These are phyloP conservation scores for Nasonia vitripennis DNA, from an alignment of 1,140 invertebrate genomes.

Conservation along the genomic window DNA sequence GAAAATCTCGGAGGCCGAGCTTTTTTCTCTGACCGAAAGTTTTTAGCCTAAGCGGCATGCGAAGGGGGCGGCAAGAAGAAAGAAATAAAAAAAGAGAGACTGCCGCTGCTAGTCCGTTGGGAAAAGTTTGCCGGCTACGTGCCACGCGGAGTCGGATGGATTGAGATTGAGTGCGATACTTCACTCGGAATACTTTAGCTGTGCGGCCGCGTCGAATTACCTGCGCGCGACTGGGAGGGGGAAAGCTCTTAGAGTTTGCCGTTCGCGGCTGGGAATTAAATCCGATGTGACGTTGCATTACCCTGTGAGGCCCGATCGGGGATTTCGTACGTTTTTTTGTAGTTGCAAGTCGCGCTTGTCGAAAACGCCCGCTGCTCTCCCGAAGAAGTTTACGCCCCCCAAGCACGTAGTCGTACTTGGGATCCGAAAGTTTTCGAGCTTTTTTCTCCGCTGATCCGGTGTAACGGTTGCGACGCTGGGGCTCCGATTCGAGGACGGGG, in stretches of 20 bases:
- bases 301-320: no score
- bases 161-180: slow-evolving; percentile 30
- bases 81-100: neutral
- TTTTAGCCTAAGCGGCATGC: neutral
- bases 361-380: no score
- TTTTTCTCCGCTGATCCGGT: no score
- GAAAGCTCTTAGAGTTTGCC: slow-evolving; percentile 7
- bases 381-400: no score
- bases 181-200: slow-evolving; percentile 23
- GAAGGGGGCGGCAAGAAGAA: neutral
- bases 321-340: no score
- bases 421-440: no score
- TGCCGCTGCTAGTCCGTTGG: neutral
- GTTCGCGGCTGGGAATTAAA: neutral
- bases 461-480: no score
- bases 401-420: no score
- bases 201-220: neutral
- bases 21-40: neutral
- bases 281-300: neutral
- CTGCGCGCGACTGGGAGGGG: no score
- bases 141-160: neutral
- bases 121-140: neutral
- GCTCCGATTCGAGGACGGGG: no score
- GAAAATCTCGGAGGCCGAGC: neutral
- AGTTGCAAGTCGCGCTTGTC: no score